Evolutionary conservation across 2,888 invertebrate genomes (phyloP).

Genomic region (Drosophila pegasa): DNA sequence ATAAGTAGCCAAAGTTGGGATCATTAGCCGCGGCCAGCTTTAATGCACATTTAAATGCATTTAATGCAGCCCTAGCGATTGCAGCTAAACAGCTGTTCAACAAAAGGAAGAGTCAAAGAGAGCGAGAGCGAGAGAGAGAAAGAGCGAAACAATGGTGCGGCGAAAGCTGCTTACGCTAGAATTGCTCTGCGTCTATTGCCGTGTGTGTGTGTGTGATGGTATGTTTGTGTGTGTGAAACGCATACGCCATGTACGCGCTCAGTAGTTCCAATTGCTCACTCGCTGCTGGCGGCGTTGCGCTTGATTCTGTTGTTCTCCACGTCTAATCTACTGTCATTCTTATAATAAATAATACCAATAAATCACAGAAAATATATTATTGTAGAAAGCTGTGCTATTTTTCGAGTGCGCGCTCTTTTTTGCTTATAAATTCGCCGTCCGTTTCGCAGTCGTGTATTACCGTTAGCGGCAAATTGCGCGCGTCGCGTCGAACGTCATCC

Average conservation of each 20-base stretch:
- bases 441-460: constrained; percentile 59
- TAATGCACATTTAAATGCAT: constrained; percentile 37
- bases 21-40: constrained; percentile 28
- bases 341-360: constrained; percentile 42
- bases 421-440: constrained; percentile 24
- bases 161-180: constrained; percentile 54
- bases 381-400: constrained; percentile 45
- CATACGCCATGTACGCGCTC: constrained; percentile 67
- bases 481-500: constrained; percentile 27
- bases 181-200: constrained; percentile 5
- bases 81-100: constrained; percentile 55
- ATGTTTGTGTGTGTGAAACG: constrained; percentile 45
- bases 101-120: constrained; percentile 1
- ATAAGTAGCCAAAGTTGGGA: neutral
- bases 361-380: constrained; percentile 33
- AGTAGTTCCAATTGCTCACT: constrained; percentile 73
- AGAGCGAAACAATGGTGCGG: constrained; percentile 11
- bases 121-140: constrained; percentile 10
- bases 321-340: constrained; percentile 49
- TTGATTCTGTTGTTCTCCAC: constrained; percentile 44
- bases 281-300: constrained; percentile 56
- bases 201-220: constrained; percentile 5
- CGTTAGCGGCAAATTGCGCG: constrained; percentile 51
- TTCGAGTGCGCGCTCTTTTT: constrained; percentile 25
- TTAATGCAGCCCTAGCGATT: constrained; percentile 38